A percentile compares a stretch with the other conserved stretches of the same genome.
phyloP scores from a whole-genome alignment of 2,888 invertebrate genomes.

The Panopea generosa region DNA sequence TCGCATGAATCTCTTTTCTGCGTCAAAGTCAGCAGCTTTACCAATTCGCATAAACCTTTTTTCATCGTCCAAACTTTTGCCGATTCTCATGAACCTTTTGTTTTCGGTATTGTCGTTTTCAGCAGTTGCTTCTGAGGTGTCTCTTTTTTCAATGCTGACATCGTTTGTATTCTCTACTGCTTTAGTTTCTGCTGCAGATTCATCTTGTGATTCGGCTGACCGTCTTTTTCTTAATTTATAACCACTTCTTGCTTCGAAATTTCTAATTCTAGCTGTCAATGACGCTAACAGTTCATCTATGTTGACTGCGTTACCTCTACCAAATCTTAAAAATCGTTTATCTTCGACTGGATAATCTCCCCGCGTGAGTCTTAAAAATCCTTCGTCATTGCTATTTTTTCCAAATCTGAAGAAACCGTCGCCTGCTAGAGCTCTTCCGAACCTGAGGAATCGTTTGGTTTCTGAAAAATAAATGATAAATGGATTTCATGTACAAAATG shows the following conservation, averaged over 20 bases:
- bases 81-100: slow-evolving; percentile 78
- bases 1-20: slow-evolving; percentile 71
- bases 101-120: slow-evolving; percentile 48
- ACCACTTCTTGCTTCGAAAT: slow-evolving; percentile 61
- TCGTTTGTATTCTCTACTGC: slow-evolving; percentile 27
- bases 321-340: slow-evolving; percentile 78
- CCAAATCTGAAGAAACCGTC: slow-evolving; percentile 75
- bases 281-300: slow-evolving; percentile 65
- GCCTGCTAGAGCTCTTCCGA: slow-evolving; percentile 69
- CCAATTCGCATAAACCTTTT: slow-evolving; percentile 58
- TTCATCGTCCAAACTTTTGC: slow-evolving; percentile 53
- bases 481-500: too few species aligned
- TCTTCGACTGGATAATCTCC: slow-evolving; percentile 32
- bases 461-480: slow-evolving; percentile 13
- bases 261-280: slow-evolving; percentile 57
- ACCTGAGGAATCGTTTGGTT: slow-evolving; percentile 75
- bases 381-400: slow-evolving; percentile 65
- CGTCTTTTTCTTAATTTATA: slow-evolving; percentile 29
- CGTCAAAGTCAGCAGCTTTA: slow-evolving; percentile 27
- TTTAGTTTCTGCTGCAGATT: slow-evolving; percentile 60
- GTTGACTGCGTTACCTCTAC: slow-evolving; percentile 57
- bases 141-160: slow-evolving; percentile 59
- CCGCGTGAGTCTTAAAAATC: slow-evolving; percentile 67
- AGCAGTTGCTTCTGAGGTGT: slow-evolving; percentile 36
- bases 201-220: slow-evolving; percentile 57